A percentile compares a stretch with the other conserved stretches of the same genome.
phyloP scores from a whole-genome alignment of 2,113 vertebrate species.

The Dasyornis broadbenti region DNA sequence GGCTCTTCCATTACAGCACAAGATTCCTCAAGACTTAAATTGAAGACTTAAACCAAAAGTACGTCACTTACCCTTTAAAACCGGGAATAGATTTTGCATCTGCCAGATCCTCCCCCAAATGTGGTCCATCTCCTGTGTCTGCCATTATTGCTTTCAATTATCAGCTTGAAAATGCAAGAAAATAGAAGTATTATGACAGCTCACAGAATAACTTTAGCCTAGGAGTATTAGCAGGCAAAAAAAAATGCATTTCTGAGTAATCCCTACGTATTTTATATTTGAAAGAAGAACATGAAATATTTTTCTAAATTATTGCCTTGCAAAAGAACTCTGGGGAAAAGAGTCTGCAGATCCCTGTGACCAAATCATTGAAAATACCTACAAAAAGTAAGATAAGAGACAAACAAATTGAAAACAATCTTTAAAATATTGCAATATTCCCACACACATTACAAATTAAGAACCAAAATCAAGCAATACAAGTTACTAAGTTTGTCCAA shows the following conservation, averaged over 20 bases:
- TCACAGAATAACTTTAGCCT: background rate
- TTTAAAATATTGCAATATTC: background rate
- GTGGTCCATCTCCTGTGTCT: slow-evolving; percentile 39
- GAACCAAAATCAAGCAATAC: background rate
- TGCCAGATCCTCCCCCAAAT: background rate
- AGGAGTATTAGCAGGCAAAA: background rate
- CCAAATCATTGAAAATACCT: background rate
- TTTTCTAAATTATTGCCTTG: background rate
- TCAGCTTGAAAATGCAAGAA: slow-evolving; percentile 12
- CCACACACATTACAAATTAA: background rate
- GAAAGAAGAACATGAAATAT: background rate
- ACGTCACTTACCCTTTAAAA: slow-evolving; percentile 57
- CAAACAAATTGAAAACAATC: background rate
- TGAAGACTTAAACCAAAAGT: background rate
- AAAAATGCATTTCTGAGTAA: background rate
- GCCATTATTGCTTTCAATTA: slow-evolving; percentile 29
- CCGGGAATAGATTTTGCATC: slow-evolving; percentile 53
- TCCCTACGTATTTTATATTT: background rate
- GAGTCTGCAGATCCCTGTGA: background rate
- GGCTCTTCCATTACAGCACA: background rate
- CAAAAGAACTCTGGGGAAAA: background rate
- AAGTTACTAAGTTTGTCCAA: background rate
- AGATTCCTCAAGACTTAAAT: background rate
- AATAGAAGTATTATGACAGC: background rate
- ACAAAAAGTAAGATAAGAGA: background rate